Percentiles rank a stretch among this genome's conserved stretches.
These are phyloP conservation scores for Phoenoteleia sp. DNA, from an alignment of 2,888 invertebrate species.

Conservation along the genomic window DNA sequence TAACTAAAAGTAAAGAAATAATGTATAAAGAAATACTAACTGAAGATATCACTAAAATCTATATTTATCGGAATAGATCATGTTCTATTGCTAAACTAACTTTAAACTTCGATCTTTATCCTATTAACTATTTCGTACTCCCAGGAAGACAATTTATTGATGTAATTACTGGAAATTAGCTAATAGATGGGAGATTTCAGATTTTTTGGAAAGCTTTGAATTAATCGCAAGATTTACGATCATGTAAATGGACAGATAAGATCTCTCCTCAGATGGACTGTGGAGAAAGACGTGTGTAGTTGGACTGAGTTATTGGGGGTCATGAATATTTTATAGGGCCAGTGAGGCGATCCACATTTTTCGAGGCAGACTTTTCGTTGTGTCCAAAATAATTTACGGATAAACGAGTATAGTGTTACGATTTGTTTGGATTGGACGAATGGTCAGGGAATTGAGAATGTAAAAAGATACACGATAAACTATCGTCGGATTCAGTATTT, in stretches of 20 bases:
- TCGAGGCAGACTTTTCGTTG: slow-evolving; percentile 16
- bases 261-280: not conserved
- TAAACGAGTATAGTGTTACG: slow-evolving; percentile 41
- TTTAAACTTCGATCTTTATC: not conserved
- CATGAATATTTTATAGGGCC: slow-evolving; percentile 40
- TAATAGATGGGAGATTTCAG: not conserved
- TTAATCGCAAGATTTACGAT: slow-evolving; percentile 28
- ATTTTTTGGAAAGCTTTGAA: not conserved
- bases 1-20: too few species aligned
- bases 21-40: too few species aligned
- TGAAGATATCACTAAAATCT: too few species aligned
- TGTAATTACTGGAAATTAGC: not conserved
- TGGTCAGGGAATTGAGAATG: slow-evolving; percentile 32
- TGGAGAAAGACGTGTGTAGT: slow-evolving; percentile 14
- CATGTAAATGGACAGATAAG: slow-evolving; percentile 48
- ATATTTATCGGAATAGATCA: too few species aligned
- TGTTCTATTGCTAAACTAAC: too few species aligned
- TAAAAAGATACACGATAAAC: slow-evolving; percentile 62
- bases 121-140: not conserved
- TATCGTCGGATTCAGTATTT: slow-evolving; percentile 41
- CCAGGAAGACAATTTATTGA: not conserved
- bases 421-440: slow-evolving; percentile 52
- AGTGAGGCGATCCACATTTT: slow-evolving; percentile 33
- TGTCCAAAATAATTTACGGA: slow-evolving; percentile 41
- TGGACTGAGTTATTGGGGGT: slow-evolving; percentile 21